A percentile compares a stretch with the other conserved stretches of the same genome.
Conservation (phyloP, 2,888 invertebrate genomes). For the Escarpia spicata region DNA sequence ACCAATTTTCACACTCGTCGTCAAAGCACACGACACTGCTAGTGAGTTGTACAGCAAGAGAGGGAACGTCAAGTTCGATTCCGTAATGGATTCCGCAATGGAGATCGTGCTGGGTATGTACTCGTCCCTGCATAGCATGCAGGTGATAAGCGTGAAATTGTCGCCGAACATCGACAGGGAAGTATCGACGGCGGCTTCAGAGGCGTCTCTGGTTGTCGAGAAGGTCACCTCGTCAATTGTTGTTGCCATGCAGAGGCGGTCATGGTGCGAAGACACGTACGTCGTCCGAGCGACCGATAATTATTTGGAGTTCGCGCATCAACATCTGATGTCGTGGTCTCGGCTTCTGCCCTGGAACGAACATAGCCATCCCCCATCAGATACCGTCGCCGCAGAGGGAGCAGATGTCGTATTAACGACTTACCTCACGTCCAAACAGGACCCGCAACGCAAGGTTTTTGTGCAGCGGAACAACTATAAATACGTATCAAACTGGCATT, state of each 20-base stretch:
- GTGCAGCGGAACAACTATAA: neutral
- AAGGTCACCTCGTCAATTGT: neutral
- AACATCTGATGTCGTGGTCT: neutral
- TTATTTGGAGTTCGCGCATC: neutral
- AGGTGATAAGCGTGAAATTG: neutral
- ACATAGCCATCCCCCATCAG: neutral
- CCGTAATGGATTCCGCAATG: neutral
- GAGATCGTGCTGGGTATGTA: neutral
- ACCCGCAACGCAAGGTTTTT: constrained; percentile 13
- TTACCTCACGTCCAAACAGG: constrained; percentile 23
- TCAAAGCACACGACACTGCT: neutral
- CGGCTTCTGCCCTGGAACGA: neutral
- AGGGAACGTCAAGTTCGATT: neutral
- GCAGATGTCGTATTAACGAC: neutral
- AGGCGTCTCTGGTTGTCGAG: neutral
- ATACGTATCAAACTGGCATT: constrained; percentile 6
- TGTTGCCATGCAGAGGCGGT: neutral
- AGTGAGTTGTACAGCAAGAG: neutral
- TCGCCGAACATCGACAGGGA: neutral
- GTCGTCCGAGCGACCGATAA: neutral
- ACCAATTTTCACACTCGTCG: neutral
- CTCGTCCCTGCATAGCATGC: neutral
- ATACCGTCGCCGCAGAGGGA: neutral
- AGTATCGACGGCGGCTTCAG: neutral
- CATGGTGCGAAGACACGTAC: neutral